Conservation (phyloP, 1,140 invertebrate genomes). For the Danaus melanippus region DNA sequence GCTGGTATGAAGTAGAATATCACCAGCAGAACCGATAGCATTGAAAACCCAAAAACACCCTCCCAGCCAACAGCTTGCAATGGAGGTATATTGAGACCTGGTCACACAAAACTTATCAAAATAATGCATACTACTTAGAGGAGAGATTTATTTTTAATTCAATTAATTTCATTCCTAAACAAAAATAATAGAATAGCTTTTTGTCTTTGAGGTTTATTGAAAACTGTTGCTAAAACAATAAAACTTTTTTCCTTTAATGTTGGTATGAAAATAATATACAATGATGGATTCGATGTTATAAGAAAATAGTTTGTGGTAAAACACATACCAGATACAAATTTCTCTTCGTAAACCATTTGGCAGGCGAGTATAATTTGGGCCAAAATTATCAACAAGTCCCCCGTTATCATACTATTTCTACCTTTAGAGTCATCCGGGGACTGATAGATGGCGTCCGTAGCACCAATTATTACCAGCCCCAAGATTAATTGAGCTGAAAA, state of each 20-base stretch:
- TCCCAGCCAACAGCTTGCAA: slow-evolving; percentile 93
- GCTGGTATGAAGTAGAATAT: slow-evolving; percentile 90
- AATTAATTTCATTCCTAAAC: too few species aligned
- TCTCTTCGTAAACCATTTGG: slow-evolving; percentile 97
- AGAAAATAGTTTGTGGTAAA: too few species aligned
- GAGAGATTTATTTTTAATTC: too few species aligned
- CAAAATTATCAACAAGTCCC: slow-evolving; percentile 92
- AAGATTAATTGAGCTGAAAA: slow-evolving; percentile 77
- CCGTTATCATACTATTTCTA: slow-evolving; percentile 89
- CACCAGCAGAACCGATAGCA: slow-evolving; percentile 82
- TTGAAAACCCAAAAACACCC: slow-evolving; percentile 89
- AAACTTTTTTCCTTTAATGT: too few species aligned
- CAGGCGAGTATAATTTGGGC: slow-evolving; percentile 92
- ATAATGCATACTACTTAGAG: too few species aligned
- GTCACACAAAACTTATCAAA: slow-evolving; percentile 3
- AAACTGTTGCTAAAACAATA: too few species aligned
- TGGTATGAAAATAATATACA: background rate
- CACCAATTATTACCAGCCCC: slow-evolving; percentile 88
- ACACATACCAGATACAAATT: slow-evolving; percentile 79
- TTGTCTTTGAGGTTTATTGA: too few species aligned
- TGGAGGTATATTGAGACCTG: slow-evolving; percentile 83
- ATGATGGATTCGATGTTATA: too few species aligned
- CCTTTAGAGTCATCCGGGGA: slow-evolving; percentile 47
- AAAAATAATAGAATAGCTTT: background rate
- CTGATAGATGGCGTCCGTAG: slow-evolving; percentile 80